These are phyloP conservation scores for Ctenodactylus gundi DNA, from an alignment of 2,113 vertebrate species.

Conservation along the genomic window DNA sequence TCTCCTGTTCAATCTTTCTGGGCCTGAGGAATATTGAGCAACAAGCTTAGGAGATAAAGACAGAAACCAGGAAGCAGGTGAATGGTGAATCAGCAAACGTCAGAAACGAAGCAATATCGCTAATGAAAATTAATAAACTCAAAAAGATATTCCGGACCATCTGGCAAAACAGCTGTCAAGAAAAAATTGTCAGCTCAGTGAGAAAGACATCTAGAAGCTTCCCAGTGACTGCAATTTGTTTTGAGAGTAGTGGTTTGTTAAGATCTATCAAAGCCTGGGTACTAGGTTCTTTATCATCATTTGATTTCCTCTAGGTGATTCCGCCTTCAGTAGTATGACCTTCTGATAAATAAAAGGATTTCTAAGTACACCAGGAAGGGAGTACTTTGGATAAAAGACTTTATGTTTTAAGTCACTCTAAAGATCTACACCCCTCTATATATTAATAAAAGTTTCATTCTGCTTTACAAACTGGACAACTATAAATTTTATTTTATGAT, in stretches of 20 bases:
- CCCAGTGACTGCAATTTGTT: neutral
- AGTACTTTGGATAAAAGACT: slow-evolving; percentile 41
- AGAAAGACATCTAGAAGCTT: slow-evolving; percentile 41
- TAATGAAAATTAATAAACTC: slow-evolving; percentile 60
- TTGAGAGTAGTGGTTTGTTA: slow-evolving; percentile 32
- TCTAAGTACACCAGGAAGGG: neutral
- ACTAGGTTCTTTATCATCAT: slow-evolving; percentile 37
- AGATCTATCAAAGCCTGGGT: slow-evolving; percentile 16
- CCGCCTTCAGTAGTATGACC: slow-evolving; percentile 24
- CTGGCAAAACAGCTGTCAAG: slow-evolving; percentile 23
- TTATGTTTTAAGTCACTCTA: slow-evolving; percentile 47
- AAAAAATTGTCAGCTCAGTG: neutral
- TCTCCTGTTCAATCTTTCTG: slow-evolving; percentile 20
- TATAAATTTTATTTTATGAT: slow-evolving; percentile 70
- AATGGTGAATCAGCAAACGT: slow-evolving; percentile 34
- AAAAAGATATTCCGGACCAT: slow-evolving; percentile 27
- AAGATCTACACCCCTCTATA: slow-evolving; percentile 37
- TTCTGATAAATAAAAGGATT: slow-evolving; percentile 55
- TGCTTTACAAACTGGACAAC: slow-evolving; percentile 50
- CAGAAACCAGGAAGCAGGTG: slow-evolving; percentile 8
- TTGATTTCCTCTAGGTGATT: slow-evolving; percentile 57
- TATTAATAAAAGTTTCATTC: slow-evolving; percentile 66
- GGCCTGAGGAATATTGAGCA: neutral
- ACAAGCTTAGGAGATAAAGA: neutral
- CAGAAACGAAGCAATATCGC: neutral